These are phyloP conservation scores for Pristionchus arcanus DNA, from an alignment of 2,888 invertebrate genomes.

Conservation along the genomic window DNA sequence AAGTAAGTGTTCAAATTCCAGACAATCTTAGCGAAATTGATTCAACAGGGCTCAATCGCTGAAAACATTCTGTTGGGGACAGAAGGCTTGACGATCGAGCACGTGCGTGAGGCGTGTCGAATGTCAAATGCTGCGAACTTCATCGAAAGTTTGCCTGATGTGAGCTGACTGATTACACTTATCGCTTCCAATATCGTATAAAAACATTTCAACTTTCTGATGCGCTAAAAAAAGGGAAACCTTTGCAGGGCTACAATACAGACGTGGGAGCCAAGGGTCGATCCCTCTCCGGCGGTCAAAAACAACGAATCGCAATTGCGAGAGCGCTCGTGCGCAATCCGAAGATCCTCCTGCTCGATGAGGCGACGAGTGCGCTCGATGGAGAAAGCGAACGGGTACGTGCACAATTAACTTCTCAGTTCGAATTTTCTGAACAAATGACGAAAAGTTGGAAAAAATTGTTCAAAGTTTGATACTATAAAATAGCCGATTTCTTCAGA, in stretches of 20 bases:
- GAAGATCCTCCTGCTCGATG: neutral
- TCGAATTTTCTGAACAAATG: no score
- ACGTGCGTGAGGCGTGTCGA: slow-evolving; percentile 52
- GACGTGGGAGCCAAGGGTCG: neutral
- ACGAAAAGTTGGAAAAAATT: no score
- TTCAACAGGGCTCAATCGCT: slow-evolving; percentile 10
- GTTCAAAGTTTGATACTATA: no score
- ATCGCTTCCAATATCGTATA: neutral
- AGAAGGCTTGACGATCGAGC: neutral
- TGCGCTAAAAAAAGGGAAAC: no score
- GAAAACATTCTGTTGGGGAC: slow-evolving; percentile 19
- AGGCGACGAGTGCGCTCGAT: neutral
- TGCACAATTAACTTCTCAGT: no score
- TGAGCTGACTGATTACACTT: neutral
- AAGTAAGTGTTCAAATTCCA: neutral
- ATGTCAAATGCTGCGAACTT: slow-evolving; percentile 59
- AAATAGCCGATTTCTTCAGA: neutral
- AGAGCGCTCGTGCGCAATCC: neutral
- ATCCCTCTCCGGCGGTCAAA: neutral
- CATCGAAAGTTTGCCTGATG: slow-evolving; percentile 57
- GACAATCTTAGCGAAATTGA: no score
- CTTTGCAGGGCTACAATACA: neutral
- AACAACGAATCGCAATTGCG: neutral
- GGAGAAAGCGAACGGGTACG: neutral
- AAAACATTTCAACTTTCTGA: no score